Conservation (phyloP, 2,888 invertebrate species). For the Keiferia lycopersicella region DNA sequence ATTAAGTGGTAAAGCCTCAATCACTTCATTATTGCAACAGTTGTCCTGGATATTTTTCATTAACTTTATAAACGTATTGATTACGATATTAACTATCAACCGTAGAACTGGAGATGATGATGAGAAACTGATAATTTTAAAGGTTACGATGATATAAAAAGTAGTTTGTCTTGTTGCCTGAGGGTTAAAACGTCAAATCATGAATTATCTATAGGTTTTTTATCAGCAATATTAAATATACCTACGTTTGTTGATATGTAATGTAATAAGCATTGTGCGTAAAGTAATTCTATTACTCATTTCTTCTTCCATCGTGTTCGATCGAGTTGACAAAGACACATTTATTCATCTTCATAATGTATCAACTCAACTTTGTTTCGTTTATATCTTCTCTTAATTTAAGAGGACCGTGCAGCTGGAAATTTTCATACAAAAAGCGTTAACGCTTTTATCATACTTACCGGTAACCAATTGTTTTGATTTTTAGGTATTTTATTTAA, state of each 20-base stretch:
- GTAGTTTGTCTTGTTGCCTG: neutral
- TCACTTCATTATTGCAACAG: neutral
- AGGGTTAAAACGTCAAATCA: neutral
- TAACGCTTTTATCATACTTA: too few species aligned
- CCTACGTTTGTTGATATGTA: too few species aligned
- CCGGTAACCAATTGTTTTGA: too few species aligned
- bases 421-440: too few species aligned
- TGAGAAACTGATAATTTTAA: neutral
- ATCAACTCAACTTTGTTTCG: too few species aligned
- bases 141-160: neutral
- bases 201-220: neutral
- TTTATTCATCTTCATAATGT: too few species aligned
- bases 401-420: too few species aligned
- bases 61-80: neutral
- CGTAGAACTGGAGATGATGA: neutral
- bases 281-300: too few species aligned
- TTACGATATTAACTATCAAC: neutral
- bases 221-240: neutral
- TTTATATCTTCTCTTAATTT: too few species aligned
- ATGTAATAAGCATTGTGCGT: neutral
- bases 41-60: neutral
- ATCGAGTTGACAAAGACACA: too few species aligned
- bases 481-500: too few species aligned
- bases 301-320: too few species aligned
- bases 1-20: slow-evolving; percentile 5